Evolutionary conservation across 2,797 vertebrate genomes (phyloP).

Genomic region (Leptatherina wallacei): DNA sequence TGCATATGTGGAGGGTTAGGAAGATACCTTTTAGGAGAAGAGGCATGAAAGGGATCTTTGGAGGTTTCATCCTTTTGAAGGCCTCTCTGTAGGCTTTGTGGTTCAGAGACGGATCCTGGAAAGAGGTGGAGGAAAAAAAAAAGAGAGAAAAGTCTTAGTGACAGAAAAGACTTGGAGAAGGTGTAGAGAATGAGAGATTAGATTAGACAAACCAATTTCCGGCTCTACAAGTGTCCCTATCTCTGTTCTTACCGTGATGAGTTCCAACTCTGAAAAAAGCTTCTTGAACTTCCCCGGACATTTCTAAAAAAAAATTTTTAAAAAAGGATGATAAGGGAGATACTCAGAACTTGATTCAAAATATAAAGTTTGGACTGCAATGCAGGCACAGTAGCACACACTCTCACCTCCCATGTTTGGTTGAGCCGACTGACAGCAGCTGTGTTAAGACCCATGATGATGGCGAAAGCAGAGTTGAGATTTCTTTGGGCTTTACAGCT

Average conservation of each 20-base stretch:
- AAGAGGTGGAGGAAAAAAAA: background rate
- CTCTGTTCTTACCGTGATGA: constrained; percentile 90
- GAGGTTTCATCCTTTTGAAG: constrained; percentile 98
- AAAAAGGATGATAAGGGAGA: background rate
- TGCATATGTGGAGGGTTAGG: background rate
- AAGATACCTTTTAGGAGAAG: constrained; percentile 93
- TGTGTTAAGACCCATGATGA: constrained; percentile 98
- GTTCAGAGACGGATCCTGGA: constrained; percentile 96
- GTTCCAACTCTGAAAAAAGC: constrained; percentile 96
- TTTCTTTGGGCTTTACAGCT: constrained; percentile 98
- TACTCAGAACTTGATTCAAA: constrained; percentile 9
- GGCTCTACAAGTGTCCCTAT: background rate
- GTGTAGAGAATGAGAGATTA: constrained; percentile 6
- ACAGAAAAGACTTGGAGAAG: background rate
- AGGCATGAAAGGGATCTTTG: constrained; percentile 98
- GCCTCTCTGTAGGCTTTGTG: constrained; percentile 98
- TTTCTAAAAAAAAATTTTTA: constrained; percentile 87
- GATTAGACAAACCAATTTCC: constrained; percentile 3
- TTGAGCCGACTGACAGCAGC: constrained; percentile 94
- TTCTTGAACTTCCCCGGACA: constrained; percentile 99
- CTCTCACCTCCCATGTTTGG: constrained; percentile 95
- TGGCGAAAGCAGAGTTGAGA: constrained; percentile 96
- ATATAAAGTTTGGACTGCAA: background rate
- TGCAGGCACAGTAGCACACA: background rate
- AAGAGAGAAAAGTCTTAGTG: background rate